These are phyloP conservation scores for Rotaria macrura DNA, from an alignment of 2,888 invertebrate species.

Conservation along the genomic window DNA sequence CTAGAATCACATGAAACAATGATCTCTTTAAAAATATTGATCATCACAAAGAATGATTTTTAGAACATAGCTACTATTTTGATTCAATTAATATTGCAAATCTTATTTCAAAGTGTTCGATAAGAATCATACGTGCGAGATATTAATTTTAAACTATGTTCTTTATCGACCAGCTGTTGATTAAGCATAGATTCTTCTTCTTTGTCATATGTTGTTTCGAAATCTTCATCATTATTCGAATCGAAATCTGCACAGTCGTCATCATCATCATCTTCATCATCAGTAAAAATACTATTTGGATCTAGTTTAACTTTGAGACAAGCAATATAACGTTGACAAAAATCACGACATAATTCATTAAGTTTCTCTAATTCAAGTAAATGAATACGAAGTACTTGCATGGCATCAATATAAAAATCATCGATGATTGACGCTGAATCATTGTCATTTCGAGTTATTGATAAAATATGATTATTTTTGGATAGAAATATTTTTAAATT, in stretches of 20 bases:
- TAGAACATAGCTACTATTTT: no score
- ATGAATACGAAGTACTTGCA: slow-evolving; percentile 81
- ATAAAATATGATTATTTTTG: neutral
- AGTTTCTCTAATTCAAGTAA: slow-evolving; percentile 82
- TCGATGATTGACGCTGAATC: neutral
- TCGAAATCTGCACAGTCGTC: neutral
- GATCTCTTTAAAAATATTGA: no score
- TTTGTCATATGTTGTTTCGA: neutral
- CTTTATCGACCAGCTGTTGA: no score
- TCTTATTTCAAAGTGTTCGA: no score
- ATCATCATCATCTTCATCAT: slow-evolving; percentile 34
- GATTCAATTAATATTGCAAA: no score
- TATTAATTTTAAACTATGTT: neutral
- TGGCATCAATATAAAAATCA: slow-evolving; percentile 59
- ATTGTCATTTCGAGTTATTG: neutral
- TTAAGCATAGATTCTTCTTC: slow-evolving; percentile 1
- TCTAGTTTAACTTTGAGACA: slow-evolving; percentile 64
- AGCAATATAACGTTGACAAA: slow-evolving; percentile 78
- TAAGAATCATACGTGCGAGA: neutral
- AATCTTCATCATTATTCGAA: slow-evolving; percentile 35
- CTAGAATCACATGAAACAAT: no score
- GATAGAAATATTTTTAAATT: neutral
- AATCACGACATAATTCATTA: slow-evolving; percentile 83
- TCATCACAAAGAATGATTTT: no score
- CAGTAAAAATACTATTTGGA: slow-evolving; percentile 42